phyloP scores from a whole-genome alignment of 1,140 invertebrate species.

The Meloidogyne exigua region DNA sequence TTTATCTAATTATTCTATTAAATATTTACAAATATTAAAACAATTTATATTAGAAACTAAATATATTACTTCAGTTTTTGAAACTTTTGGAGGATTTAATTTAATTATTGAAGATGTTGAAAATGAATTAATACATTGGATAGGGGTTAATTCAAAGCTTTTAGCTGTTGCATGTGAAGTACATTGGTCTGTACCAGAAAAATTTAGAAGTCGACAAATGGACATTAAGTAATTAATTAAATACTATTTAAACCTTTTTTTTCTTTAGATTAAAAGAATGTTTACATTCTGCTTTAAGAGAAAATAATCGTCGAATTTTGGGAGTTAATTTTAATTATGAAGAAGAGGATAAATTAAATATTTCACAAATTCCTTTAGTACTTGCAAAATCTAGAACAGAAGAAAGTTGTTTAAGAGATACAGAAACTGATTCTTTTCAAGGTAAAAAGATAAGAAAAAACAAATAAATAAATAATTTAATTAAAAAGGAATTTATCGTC shows the following conservation, averaged over 20 bases:
- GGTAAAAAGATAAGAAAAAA: conserved; percentile 7
- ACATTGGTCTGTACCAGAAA: conserved; percentile 56
- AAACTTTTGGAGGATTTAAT: conserved; percentile 45
- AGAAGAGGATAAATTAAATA: conserved; percentile 1
- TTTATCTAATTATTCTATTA: conserved; percentile 13
- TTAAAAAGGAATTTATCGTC: conserved; percentile 45
- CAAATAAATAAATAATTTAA: too few species aligned
- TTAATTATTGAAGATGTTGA: conserved; percentile 46
- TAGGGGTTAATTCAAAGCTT: conserved; percentile 39
- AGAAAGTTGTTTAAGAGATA: conserved; percentile 44
- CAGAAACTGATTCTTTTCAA: conserved; percentile 46
- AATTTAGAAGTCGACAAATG: conserved; percentile 40
- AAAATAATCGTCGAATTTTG: conserved; percentile 51
- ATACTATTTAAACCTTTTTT: too few species aligned
- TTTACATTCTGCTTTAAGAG: conserved; percentile 43
- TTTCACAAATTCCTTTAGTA: conserved; percentile 29
- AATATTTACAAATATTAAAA: conserved; percentile 27
- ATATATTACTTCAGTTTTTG: conserved; percentile 56
- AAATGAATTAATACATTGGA: conserved; percentile 50
- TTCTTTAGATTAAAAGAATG: conserved; percentile 49
- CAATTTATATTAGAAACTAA: conserved; percentile 22
- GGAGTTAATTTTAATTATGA: conserved; percentile 42
- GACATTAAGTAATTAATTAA: conserved; percentile 44
- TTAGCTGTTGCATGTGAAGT: conserved; percentile 55
- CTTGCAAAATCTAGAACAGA: conserved; percentile 51